These are phyloP conservation scores for Numida meleagris DNA, from an alignment of 2,113 vertebrate species.

Conservation along the genomic window DNA sequence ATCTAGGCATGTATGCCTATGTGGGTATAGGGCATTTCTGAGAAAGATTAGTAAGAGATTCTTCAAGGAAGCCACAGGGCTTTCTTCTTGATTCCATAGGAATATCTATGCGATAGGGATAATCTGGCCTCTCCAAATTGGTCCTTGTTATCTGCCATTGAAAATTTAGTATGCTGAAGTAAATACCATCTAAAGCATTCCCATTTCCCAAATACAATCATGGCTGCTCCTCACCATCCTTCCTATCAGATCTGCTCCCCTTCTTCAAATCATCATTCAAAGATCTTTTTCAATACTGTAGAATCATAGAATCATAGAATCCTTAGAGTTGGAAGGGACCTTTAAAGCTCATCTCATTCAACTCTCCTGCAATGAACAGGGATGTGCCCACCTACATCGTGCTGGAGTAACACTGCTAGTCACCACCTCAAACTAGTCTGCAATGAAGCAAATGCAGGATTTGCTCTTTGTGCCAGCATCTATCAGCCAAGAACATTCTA, in stretches of 20 bases:
- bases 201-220: neutral
- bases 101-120: neutral
- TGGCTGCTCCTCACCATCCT: neutral
- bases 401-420: neutral
- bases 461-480: neutral
- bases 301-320: too few species aligned
- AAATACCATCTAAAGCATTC: neutral
- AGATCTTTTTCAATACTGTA: neutral
- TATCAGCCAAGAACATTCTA: neutral
- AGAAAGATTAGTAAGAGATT: neutral
- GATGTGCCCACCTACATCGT: too few species aligned
- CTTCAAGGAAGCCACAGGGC: neutral
- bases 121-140: neutral
- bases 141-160: neutral
- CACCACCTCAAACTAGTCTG: neutral
- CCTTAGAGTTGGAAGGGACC: too few species aligned
- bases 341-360: too few species aligned
- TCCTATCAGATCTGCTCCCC: neutral
- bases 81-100: neutral
- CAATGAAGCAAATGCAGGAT: neutral
- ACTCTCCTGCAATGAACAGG: too few species aligned
- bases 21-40: neutral
- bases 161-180: neutral
- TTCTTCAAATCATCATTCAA: neutral
- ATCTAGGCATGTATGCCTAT: neutral